Percentiles rank a stretch among this genome's conserved stretches.
Conservation (phyloP, 2,797 vertebrate genomes). For the Pseudocheirus occidentalis region DNA sequence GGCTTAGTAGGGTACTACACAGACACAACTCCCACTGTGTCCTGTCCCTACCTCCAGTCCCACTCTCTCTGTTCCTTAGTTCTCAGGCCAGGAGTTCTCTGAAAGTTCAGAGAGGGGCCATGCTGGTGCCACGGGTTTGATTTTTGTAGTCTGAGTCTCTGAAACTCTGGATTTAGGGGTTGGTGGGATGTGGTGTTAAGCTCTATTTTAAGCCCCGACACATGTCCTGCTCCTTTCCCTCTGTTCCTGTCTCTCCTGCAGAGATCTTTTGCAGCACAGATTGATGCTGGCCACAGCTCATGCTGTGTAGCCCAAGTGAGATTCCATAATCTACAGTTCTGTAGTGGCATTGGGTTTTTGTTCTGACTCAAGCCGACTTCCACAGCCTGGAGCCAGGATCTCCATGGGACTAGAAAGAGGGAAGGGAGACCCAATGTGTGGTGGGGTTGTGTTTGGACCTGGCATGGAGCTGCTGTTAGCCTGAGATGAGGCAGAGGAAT, state of each 20-base stretch:
- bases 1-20: background rate
- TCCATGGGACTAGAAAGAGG: background rate
- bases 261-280: background rate
- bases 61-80: background rate
- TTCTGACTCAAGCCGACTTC: background rate
- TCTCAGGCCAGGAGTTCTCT: background rate
- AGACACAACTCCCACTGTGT: background rate
- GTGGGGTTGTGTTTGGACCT: background rate
- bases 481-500: background rate
- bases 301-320: background rate
- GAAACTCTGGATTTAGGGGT: background rate
- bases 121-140: background rate
- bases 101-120: background rate
- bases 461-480: background rate
- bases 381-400: background rate
- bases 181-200: background rate
- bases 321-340: background rate
- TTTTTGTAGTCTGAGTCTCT: background rate
- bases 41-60: background rate
- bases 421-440: background rate
- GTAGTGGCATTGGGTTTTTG: background rate
- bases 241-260: background rate
- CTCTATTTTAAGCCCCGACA: background rate
- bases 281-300: background rate
- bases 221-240: background rate